These are phyloP conservation scores for Drosophila engyochracea DNA, from an alignment of 2,888 invertebrate genomes.

Conservation along the genomic window DNA sequence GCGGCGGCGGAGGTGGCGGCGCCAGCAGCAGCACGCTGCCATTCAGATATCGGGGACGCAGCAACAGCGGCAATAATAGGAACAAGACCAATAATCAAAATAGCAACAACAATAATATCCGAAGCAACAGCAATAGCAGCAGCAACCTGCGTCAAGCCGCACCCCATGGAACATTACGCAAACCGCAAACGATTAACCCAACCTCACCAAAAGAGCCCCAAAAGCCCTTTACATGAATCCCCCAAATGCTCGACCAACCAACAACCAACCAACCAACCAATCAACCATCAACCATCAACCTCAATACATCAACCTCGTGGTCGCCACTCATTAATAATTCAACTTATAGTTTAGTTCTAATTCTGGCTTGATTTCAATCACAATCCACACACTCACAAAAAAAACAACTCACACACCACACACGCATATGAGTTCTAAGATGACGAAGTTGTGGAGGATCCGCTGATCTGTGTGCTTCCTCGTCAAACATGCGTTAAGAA, in stretches of 20 bases:
- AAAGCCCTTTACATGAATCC: slow-evolving; percentile 17
- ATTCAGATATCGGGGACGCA: slow-evolving; percentile 34
- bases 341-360: slow-evolving; percentile 36
- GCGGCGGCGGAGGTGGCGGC: background rate
- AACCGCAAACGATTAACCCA: slow-evolving; percentile 39
- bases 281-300: slow-evolving; percentile 7
- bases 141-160: slow-evolving; percentile 44
- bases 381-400: background rate
- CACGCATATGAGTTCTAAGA: slow-evolving; percentile 52
- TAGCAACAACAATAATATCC: slow-evolving; percentile 28
- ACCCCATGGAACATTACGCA: slow-evolving; percentile 53
- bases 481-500: slow-evolving; percentile 14
- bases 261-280: slow-evolving; percentile 11
- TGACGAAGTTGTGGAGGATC: slow-evolving; percentile 65
- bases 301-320: slow-evolving; percentile 9
- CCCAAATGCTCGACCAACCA: background rate
- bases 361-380: slow-evolving; percentile 43
- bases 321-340: slow-evolving; percentile 40
- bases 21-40: slow-evolving; percentile 30
- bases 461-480: slow-evolving; percentile 55
- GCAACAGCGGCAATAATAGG: slow-evolving; percentile 28
- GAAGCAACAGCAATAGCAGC: slow-evolving; percentile 22
- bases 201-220: slow-evolving; percentile 21
- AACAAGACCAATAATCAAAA: slow-evolving; percentile 22
- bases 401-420: background rate